A percentile compares a stretch with the other conserved stretches of the same genome.
These are phyloP conservation scores for Pollimyrus isidori DNA, from an alignment of 2,113 vertebrate species.

Conservation along the genomic window DNA sequence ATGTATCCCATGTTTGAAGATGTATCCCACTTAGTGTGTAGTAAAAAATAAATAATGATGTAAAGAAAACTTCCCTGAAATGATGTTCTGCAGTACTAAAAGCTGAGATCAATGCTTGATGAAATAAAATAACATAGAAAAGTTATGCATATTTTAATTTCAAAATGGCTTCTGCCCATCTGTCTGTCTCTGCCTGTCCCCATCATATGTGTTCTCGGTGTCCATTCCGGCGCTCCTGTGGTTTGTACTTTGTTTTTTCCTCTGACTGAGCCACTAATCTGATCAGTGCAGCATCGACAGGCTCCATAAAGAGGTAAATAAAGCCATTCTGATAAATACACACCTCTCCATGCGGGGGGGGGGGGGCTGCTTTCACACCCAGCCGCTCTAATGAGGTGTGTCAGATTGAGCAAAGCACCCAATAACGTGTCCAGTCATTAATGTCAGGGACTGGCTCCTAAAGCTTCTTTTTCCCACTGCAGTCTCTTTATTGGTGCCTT, in stretches of 20 bases:
- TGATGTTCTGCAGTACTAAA: neutral
- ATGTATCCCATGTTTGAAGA: neutral
- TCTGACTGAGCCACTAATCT: neutral
- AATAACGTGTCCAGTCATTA: constrained; percentile 44
- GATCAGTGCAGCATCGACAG: neutral
- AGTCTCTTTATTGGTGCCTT: neutral
- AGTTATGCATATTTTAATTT: neutral
- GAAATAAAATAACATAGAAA: neutral
- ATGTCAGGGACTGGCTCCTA: constrained; percentile 17
- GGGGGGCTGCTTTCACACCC: neutral
- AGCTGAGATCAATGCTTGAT: neutral
- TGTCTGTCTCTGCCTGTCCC: constrained; percentile 24
- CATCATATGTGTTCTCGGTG: neutral
- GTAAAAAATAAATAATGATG: neutral
- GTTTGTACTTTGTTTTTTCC: neutral
- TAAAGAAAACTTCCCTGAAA: neutral
- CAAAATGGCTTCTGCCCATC: neutral
- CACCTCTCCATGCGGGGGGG: neutral
- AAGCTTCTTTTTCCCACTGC: neutral
- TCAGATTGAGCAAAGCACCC: constrained; percentile 38
- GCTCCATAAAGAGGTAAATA: neutral
- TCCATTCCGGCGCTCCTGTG: neutral
- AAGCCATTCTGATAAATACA: neutral
- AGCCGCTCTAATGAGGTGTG: constrained; percentile 38
- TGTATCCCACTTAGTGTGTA: neutral